phyloP scores from a whole-genome alignment of 53 echinoderm and acorn worm genomes.

The Mesocentrotus franciscanus region DNA sequence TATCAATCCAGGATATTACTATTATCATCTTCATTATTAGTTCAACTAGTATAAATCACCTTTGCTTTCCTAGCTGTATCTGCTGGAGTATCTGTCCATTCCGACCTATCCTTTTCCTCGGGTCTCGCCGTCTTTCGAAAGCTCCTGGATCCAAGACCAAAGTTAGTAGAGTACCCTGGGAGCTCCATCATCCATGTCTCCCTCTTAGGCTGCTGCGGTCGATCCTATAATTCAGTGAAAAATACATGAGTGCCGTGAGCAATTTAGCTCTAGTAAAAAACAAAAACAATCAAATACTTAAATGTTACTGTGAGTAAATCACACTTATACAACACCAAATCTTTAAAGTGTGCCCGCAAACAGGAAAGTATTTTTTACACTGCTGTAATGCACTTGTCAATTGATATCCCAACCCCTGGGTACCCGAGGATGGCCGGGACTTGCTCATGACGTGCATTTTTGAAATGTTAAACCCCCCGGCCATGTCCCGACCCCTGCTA shows the following conservation, averaged over 20 bases:
- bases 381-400: no score
- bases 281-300: background rate
- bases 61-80: conserved; percentile 83
- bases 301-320: background rate
- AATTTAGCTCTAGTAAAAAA: background rate
- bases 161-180: conserved; percentile 86
- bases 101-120: conserved; percentile 83
- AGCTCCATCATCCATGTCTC: conserved; percentile 97
- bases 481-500: no score
- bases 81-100: conserved; percentile 97
- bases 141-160: conserved; percentile 89
- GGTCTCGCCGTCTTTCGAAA: conserved; percentile 88
- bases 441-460: no score
- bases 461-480: no score
- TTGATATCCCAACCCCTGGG: no score
- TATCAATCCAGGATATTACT: no score
- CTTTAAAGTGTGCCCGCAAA: background rate
- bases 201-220: conserved; percentile 66
- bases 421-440: no score
- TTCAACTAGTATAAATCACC: conserved; percentile 62
- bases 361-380: no score
- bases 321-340: background rate
- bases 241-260: no score
- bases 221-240: conserved; percentile 62
- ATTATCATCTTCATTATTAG: no score